Percentiles rank a stretch among this genome's conserved stretches.
Conservation (phyloP, 1,140 invertebrate species). For the Leptestheria dahalacensis region DNA sequence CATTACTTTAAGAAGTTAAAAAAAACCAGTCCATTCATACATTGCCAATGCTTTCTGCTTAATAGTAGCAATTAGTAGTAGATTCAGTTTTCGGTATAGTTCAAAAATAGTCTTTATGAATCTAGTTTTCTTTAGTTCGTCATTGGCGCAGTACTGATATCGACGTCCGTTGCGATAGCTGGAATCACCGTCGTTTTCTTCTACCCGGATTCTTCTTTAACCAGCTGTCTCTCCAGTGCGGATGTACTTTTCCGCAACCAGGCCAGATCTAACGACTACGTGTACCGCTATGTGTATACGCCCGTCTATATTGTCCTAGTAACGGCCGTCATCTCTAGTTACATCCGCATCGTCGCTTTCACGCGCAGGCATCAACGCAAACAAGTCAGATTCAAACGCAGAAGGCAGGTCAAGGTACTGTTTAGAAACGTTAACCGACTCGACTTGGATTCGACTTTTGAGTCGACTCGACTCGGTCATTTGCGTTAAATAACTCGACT, state of each 20-base stretch:
- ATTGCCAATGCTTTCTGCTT: no score
- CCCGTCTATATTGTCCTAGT: background rate
- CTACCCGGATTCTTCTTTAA: background rate
- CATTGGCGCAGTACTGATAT: background rate
- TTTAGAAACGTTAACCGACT: background rate
- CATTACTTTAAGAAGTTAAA: no score
- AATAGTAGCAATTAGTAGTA: no score
- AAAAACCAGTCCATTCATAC: no score
- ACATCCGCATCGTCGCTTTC: background rate
- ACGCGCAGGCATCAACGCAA: background rate
- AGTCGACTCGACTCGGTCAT: no score
- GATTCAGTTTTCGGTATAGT: no score
- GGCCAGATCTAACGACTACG: background rate
- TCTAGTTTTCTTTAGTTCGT: background rate
- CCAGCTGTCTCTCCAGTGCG: background rate
- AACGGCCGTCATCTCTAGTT: background rate
- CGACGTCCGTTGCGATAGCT: background rate
- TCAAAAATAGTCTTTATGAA: no score
- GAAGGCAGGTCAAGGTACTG: background rate
- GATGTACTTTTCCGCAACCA: background rate
- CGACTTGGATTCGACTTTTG: no score
- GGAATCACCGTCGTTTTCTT: background rate
- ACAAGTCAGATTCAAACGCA: background rate
- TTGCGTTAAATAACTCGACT: no score
- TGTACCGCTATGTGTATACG: background rate